Base-by-base conservation (phyloP, 2,797 vertebrate species). In the Denticeps clupeoides region DNA sequence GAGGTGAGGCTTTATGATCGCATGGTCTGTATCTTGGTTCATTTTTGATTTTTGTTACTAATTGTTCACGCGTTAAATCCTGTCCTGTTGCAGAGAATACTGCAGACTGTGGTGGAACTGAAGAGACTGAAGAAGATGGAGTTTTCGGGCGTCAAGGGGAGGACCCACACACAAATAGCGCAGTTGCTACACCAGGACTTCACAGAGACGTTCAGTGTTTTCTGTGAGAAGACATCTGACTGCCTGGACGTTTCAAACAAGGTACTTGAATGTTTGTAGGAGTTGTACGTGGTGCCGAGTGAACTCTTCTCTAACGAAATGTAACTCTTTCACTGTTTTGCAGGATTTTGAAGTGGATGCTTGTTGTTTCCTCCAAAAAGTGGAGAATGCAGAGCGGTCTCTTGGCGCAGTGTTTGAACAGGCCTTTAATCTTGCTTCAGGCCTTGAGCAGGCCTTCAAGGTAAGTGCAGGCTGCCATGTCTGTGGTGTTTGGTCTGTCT, bases 91-190 rank as follows among this genome's bases (percentile, higher is more conserved):
- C 59, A 97, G 93, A 75, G 71, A 19, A 58, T 92, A 52, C 71
- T 96, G 64, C 45, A 68, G 60, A 89, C 86, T 1, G 75, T 74
- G 1, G 54, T 85, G 60, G 89, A 97, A 55, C 73, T 97, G 62
- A 60, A 84, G 26, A 89, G 89, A 70, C 76, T 99, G 56, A 87
- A 84, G 62, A 99, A 89, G 62, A 19, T 97, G 0, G 91, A 91
- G 64, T 83, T 97, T 7, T 89, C 89, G 1, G 91, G 92, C 0
- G 32, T 86, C 29, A 74, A 63, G 60, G 93, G 91, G 11, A 83
- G 82, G 55, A 51, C 69, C 23, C 74, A 97, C 29, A 84, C 84
- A 57, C 85, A 83, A 60, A 82, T 89, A 56, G 78, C 89, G 55
- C 77, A 81, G 60, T 49, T 40, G 45, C 74, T 93, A 49, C 60